phyloP scores from a whole-genome alignment of 2,797 vertebrate genomes.

The Cheirogaleus major region DNA sequence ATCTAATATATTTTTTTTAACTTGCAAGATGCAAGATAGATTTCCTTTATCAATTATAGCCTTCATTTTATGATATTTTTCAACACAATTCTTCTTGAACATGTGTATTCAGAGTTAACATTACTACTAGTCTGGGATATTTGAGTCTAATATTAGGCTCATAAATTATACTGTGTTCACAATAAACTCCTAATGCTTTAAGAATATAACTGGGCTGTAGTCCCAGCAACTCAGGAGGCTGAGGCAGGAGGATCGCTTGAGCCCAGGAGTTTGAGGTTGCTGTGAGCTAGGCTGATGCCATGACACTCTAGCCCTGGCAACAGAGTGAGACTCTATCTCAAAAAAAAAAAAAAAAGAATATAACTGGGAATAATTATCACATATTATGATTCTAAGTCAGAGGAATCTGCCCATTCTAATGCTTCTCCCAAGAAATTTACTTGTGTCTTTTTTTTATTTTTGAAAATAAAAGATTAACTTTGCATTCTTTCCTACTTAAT shows the following conservation, averaged over 20 bases:
- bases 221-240: too few relatives aligned
- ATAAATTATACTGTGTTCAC: constrained; percentile 9
- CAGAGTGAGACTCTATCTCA: too few relatives aligned
- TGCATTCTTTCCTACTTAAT: neutral
- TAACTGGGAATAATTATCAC: neutral
- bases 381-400: neutral
- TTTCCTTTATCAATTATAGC: neutral
- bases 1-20: neutral
- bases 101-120: neutral
- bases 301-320: too few relatives aligned
- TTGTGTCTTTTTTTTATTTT: neutral
- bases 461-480: neutral
- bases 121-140: neutral
- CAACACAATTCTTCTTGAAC: neutral
- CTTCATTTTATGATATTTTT: neutral
- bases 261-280: too few relatives aligned
- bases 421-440: neutral
- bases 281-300: too few relatives aligned
- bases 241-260: too few relatives aligned
- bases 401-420: neutral
- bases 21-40: neutral
- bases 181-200: constrained; percentile 28
- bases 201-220: neutral
- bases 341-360: too few relatives aligned
- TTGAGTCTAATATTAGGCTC: constrained; percentile 1